A percentile compares a stretch with the other conserved stretches of the same genome.
phyloP scores from a whole-genome alignment of 2,888 invertebrate genomes.

The Latrodectus hesperus region DNA sequence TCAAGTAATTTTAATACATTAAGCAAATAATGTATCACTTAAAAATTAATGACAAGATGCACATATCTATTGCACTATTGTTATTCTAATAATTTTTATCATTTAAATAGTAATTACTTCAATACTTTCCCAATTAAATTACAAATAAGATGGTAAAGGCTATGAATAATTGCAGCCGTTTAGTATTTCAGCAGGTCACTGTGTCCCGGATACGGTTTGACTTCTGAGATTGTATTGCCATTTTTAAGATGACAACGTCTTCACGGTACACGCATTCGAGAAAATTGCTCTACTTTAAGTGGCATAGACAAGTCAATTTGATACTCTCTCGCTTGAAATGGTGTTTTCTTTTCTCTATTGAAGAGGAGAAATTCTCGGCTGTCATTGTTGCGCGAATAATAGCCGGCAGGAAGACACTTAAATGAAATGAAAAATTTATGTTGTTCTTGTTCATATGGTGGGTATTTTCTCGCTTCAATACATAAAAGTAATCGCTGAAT shows the following conservation, averaged over 20 bases:
- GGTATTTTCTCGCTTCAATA: too few relatives aligned
- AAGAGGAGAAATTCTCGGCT: background rate
- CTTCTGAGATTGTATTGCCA: background rate
- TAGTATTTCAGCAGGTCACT: conserved; percentile 63
- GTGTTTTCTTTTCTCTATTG: conserved; percentile 1
- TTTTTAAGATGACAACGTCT: conserved; percentile 1
- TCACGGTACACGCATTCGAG: conserved; percentile 6
- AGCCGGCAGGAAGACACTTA: background rate
- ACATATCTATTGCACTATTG: too few relatives aligned
- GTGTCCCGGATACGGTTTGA: conserved; percentile 40
- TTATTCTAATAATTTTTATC: too few relatives aligned
- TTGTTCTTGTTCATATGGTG: too few relatives aligned
- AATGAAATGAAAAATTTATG: too few relatives aligned
- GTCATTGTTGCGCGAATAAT: background rate
- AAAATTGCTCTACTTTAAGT: conserved; percentile 23
- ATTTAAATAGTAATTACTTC: too few relatives aligned
- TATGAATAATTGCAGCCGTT: conserved; percentile 25
- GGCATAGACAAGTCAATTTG: conserved; percentile 6
- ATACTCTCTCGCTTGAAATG: background rate
- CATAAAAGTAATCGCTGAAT: too few relatives aligned
- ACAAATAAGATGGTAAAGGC: too few relatives aligned
- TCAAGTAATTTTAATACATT: too few relatives aligned
- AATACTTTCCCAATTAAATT: too few relatives aligned
- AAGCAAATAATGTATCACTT: too few relatives aligned
- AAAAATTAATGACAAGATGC: too few relatives aligned